Percentiles rank a stretch among this genome's conserved stretches.
phyloP scores from a whole-genome alignment of 2,113 vertebrate species.

The Phrynosoma blainvillii region DNA sequence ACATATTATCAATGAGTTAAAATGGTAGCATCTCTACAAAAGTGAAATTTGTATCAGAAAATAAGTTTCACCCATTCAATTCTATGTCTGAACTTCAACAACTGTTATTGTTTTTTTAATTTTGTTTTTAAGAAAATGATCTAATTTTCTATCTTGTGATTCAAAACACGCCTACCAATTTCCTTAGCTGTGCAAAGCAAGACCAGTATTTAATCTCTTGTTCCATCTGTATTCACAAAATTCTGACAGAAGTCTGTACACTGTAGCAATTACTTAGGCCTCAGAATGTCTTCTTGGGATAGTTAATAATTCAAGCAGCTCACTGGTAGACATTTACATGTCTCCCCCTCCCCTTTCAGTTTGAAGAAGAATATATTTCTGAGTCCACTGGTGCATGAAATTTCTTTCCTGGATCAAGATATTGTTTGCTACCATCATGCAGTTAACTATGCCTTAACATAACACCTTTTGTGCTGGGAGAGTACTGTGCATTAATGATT shows the following conservation, averaged over 20 bases:
- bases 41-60: constrained; percentile 38
- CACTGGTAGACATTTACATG: constrained; percentile 19
- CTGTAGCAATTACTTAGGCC: constrained; percentile 34
- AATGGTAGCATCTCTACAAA: constrained; percentile 31
- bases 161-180: neutral
- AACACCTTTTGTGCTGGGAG: neutral
- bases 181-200: constrained; percentile 17
- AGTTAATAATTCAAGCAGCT: constrained; percentile 39
- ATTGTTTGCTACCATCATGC: neutral
- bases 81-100: neutral
- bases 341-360: neutral
- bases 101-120: neutral
- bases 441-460: neutral
- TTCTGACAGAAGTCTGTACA: constrained; percentile 9
- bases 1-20: constrained; percentile 36
- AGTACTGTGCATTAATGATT: neutral
- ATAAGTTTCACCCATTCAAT: neutral
- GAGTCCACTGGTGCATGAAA: constrained; percentile 7
- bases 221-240: constrained; percentile 31
- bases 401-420: constrained; percentile 27
- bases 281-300: constrained; percentile 14
- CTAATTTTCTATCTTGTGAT: neutral
- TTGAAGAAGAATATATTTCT: constrained; percentile 27
- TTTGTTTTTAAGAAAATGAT: constrained; percentile 4
- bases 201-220: constrained; percentile 25